These are phyloP conservation scores for Pristionchus pacificus DNA, from an alignment of 1,140 invertebrate genomes.

Conservation along the genomic window DNA sequence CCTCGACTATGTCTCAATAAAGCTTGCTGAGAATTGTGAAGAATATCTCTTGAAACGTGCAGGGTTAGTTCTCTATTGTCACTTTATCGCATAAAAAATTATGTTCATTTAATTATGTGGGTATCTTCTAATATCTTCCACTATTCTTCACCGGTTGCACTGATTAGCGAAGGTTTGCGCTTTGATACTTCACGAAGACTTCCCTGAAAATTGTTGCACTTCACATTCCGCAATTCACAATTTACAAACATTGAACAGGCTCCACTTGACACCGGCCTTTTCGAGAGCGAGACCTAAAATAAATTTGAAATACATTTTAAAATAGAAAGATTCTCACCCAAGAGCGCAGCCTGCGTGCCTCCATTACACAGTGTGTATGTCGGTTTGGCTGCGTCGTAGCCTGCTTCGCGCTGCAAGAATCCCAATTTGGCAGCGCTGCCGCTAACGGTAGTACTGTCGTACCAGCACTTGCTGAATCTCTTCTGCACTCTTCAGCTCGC, in stretches of 20 bases:
- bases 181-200: background rate
- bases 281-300: background rate
- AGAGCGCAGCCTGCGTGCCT: background rate
- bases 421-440: background rate
- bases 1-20: too few species aligned
- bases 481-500: background rate
- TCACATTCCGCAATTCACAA: background rate
- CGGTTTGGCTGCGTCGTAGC: background rate
- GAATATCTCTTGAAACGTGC: too few species aligned
- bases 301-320: background rate
- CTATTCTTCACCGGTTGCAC: conserved; percentile 3
- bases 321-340: background rate
- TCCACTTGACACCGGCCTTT: background rate
- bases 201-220: background rate
- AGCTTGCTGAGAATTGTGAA: too few species aligned
- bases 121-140: too few species aligned
- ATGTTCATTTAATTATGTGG: too few species aligned
- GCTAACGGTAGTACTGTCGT: too few species aligned
- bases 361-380: background rate
- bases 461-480: background rate
- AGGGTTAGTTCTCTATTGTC: too few species aligned
- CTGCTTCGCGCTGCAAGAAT: background rate
- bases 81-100: too few species aligned
- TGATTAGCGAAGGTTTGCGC: background rate
- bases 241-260: background rate